These are phyloP conservation scores for Eutolmus rufibarbis DNA, from an alignment of 2,888 invertebrate species.

Conservation along the genomic window DNA sequence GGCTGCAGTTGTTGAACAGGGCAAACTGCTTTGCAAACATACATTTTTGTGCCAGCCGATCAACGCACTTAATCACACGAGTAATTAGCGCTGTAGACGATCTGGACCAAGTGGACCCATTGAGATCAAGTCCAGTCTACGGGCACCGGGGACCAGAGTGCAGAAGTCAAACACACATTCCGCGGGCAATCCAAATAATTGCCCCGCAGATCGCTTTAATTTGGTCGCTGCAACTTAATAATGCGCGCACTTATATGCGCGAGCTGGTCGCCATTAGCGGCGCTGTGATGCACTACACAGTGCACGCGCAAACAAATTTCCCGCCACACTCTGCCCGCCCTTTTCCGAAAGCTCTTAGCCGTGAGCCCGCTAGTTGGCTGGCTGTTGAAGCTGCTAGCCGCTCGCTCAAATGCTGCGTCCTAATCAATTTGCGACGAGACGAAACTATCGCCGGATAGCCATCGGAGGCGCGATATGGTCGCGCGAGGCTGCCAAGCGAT, in stretches of 20 bases:
- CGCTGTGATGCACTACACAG: not conserved
- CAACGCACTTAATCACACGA: slow-evolving; percentile 29
- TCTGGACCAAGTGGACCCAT: slow-evolving; percentile 8
- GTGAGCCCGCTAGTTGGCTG: not conserved
- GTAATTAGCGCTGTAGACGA: slow-evolving; percentile 29
- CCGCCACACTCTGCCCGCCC: not conserved
- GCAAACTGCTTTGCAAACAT: slow-evolving; percentile 24
- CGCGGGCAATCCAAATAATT: slow-evolving; percentile 24
- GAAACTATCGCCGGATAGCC: slow-evolving; percentile 12
- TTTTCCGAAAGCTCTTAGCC: not conserved
- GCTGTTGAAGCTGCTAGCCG: not conserved
- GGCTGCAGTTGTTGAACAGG: not conserved
- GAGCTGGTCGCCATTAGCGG: not conserved
- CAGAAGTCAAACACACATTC: slow-evolving; percentile 26
- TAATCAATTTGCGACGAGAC: slow-evolving; percentile 31
- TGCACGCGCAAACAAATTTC: not conserved
- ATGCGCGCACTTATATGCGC: not conserved
- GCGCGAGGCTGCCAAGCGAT: not conserved
- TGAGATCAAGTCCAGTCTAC: slow-evolving; percentile 11
- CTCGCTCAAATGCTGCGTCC: not conserved
- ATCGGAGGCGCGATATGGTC: slow-evolving; percentile 14
- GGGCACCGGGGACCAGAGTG: not conserved
- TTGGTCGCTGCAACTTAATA: slow-evolving; percentile 23
- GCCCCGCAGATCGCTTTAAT: slow-evolving; percentile 20
- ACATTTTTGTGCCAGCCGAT: not conserved